phyloP scores from a whole-genome alignment of 1,140 invertebrate genomes.

The Drosophila paulistorum region DNA sequence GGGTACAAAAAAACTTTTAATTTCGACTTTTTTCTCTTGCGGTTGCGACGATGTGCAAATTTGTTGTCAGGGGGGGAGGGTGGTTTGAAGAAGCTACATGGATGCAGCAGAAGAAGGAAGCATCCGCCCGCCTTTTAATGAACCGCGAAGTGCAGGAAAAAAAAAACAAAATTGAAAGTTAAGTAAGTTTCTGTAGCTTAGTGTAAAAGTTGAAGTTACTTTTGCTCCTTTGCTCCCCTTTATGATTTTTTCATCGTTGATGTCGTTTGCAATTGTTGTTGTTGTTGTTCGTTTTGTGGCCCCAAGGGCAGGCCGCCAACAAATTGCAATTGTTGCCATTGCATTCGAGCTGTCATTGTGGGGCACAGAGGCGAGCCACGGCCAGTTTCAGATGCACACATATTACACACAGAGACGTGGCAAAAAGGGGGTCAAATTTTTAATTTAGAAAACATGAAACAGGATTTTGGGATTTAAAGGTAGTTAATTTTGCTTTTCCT shows the following conservation, averaged over 20 bases:
- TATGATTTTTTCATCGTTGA: conserved; percentile 1
- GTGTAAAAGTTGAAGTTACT: conserved; percentile 34
- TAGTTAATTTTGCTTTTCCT: too few relatives aligned
- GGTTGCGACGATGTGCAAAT: conserved; percentile 65
- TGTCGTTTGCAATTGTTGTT: background rate
- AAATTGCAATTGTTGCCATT: conserved; percentile 83
- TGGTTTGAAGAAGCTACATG: background rate
- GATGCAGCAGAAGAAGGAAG: conserved; percentile 29
- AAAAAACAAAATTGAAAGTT: conserved; percentile 18
- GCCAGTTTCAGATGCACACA: conserved; percentile 32
- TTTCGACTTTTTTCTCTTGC: conserved; percentile 58
- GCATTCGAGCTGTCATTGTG: conserved; percentile 76
- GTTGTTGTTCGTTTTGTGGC: conserved; percentile 20
- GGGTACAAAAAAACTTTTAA: conserved; percentile 65
- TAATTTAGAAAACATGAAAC: too few relatives aligned
- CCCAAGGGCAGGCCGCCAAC: conserved; percentile 75
- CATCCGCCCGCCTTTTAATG: conserved; percentile 82
- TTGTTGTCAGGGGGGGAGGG: conserved; percentile 58
- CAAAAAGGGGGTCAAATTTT: background rate
- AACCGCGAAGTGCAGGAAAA: conserved; percentile 79
- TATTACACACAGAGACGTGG: conserved; percentile 12
- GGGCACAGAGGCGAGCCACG: conserved; percentile 34
- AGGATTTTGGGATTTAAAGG: too few relatives aligned
- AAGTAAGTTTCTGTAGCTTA: conserved; percentile 34
- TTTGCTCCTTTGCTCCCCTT: conserved; percentile 29